Base-by-base conservation (phyloP, 2,797 vertebrate genomes). In the Botia kubotai region DNA sequence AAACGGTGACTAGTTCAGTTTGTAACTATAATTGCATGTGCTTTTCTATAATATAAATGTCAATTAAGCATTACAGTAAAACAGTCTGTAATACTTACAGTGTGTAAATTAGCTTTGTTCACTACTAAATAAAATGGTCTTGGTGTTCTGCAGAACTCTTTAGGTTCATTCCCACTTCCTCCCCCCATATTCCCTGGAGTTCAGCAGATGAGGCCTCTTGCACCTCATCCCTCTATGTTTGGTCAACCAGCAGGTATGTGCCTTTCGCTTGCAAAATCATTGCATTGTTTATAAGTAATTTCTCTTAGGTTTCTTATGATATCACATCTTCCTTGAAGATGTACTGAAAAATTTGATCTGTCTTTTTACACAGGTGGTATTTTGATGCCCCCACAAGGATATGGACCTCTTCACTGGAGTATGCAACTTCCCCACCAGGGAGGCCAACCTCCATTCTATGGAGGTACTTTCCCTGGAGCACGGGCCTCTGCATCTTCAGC, bases 161-260 rank as follows among this genome's bases (percentile, higher is more conserved):
- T 97, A 77, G 97, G 96, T 63, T 87, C 95, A 2, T 96, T 97
- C 83, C 91, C 96, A 73, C 90, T 97, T 14, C 93, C 94, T 50
- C 93, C 96, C 81, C 91, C 95, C 53, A 65, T 98, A 2, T 97
- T 95, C 88, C 89, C 95, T 57, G 95, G 92, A 84, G 91, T 96
- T 81, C 94, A 93, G 1, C 92, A 92, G 26, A 90, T 97, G 23
- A 92, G 94, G 83, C 90, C 93, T 58, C 84, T 96, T 0, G 94
- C 94, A 75, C 80, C 93, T 53, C 93, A 97, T 89, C 91, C 93
- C 84, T 90, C 95, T 14, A 91, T 97, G 79, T 99, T 97, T 84
- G 90, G 90, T 80, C 97, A 95, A 71, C 85, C 91, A 55, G 82
- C 94, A 88, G 94, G 97, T 97, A 87, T 89, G 93, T 87, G 10